A percentile compares a stretch with the other conserved stretches of the same genome.
These are phyloP conservation scores for Eumerus sabulonum DNA, from an alignment of 2,888 invertebrate genomes.

Conservation along the genomic window DNA sequence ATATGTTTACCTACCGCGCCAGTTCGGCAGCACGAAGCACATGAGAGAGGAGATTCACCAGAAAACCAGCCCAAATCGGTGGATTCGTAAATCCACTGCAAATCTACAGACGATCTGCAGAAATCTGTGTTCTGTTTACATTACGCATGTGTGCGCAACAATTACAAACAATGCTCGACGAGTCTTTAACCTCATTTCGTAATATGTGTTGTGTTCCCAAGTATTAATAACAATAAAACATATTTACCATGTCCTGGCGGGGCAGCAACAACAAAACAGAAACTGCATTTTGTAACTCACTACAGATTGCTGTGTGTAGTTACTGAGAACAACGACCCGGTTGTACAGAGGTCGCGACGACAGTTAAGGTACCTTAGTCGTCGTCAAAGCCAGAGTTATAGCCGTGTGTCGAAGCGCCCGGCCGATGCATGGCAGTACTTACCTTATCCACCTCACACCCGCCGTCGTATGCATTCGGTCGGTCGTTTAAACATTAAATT, in stretches of 20 bases:
- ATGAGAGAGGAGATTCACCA: neutral
- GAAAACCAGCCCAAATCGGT: too few relatives aligned
- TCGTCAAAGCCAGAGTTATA: conserved; percentile 8
- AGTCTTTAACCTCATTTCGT: conserved; percentile 69
- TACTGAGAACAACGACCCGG: conserved; percentile 6
- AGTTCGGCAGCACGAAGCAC: too few relatives aligned
- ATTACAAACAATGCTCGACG: conserved; percentile 64
- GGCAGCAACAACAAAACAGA: conserved; percentile 14
- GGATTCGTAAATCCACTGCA: too few relatives aligned
- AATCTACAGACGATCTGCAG: too few relatives aligned
- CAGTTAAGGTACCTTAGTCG: too few relatives aligned
- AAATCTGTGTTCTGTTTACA: conserved; percentile 54
- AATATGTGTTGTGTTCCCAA: conserved; percentile 66
- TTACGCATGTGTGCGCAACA: conserved; percentile 52
- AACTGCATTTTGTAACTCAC: conserved; percentile 56
- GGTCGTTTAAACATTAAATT: conserved; percentile 25
- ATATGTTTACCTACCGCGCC: too few relatives aligned
- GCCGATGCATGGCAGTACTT: neutral
- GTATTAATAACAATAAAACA: conserved; percentile 68
- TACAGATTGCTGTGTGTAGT: conserved; percentile 18
- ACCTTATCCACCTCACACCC: neutral
- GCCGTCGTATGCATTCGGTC: neutral
- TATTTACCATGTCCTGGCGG: conserved; percentile 61
- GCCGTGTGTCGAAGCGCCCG: conserved; percentile 15
- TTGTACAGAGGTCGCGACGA: conserved; percentile 51